Percentiles rank a stretch among this genome's conserved stretches.
Conservation (phyloP, 1,140 invertebrate genomes). For the Linepithema humile region DNA sequence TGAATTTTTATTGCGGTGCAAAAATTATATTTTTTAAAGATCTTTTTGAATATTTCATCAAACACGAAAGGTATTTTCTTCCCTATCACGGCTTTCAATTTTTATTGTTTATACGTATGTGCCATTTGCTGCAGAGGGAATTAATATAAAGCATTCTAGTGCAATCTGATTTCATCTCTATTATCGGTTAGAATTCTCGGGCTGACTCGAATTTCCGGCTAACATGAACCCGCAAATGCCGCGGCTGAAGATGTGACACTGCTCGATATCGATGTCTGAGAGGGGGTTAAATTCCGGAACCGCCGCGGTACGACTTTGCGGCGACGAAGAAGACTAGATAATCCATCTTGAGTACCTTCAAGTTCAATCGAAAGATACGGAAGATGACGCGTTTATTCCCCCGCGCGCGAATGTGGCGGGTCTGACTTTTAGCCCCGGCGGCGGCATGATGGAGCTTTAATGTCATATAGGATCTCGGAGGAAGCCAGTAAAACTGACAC, state of each 20-base stretch:
- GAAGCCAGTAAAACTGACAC: slow-evolving; percentile 41
- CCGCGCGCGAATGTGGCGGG: neutral
- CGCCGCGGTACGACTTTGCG: slow-evolving; percentile 37
- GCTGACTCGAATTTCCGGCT: slow-evolving; percentile 39
- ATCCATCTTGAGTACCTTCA: slow-evolving; percentile 57
- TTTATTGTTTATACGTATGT: neutral
- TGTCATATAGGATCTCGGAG: slow-evolving; percentile 32
- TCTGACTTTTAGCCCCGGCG: slow-evolving; percentile 31
- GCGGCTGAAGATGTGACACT: slow-evolving; percentile 35
- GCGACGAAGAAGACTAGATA: slow-evolving; percentile 48
- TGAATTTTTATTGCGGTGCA: too few species aligned
- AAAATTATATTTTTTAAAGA: too few species aligned
- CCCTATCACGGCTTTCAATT: neutral
- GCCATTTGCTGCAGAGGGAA: neutral
- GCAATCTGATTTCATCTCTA: slow-evolving; percentile 31
- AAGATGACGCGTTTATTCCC: slow-evolving; percentile 43
- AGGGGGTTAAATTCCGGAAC: slow-evolving; percentile 38
- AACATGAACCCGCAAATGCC: slow-evolving; percentile 29
- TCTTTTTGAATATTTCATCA: neutral
- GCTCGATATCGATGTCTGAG: slow-evolving; percentile 38
- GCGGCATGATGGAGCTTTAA: slow-evolving; percentile 50
- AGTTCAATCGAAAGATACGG: slow-evolving; percentile 52
- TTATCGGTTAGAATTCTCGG: slow-evolving; percentile 23
- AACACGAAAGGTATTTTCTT: neutral
- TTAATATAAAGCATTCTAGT: slow-evolving; percentile 13